Evolutionary conservation across 2,797 vertebrate genomes (phyloP).

Genomic region (Pempheris klunzingeri): DNA sequence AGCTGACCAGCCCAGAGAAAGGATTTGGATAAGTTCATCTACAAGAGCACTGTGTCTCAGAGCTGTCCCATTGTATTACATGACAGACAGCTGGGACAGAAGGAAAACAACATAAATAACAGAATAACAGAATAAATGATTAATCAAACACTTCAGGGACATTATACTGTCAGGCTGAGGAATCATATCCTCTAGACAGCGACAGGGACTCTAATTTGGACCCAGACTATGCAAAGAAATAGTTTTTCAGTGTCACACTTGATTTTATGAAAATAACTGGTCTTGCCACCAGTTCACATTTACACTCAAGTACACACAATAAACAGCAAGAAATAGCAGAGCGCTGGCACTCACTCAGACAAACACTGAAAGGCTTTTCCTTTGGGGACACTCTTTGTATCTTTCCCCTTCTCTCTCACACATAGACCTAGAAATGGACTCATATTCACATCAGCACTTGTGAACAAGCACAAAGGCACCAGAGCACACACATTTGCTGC

Average conservation of each 20-base stretch:
- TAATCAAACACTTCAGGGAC: conserved; percentile 28
- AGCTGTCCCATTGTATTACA: conserved; percentile 18
- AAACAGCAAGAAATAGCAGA: conserved; percentile 4
- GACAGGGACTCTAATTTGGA: conserved; percentile 22
- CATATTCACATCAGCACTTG: conserved; percentile 29
- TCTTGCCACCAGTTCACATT: conserved; percentile 9
- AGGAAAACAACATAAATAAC: conserved; percentile 38
- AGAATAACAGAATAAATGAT: conserved; percentile 22
- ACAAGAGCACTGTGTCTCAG: conserved; percentile 1
- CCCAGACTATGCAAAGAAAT: background rate
- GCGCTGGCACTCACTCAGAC: conserved; percentile 8
- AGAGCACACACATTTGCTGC: conserved; percentile 46
- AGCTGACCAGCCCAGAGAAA: conserved; percentile 16
- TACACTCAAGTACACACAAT: conserved; percentile 21
- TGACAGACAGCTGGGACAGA: conserved; percentile 19
- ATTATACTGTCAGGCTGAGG: conserved; percentile 20
- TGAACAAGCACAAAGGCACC: conserved; percentile 41
- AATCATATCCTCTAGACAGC: conserved; percentile 22
- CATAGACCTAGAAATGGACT: conserved; percentile 18
- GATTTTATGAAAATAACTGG: conserved; percentile 30
- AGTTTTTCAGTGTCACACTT: conserved; percentile 18
- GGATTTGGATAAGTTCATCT: conserved; percentile 18
- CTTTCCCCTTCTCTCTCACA: conserved; percentile 8
- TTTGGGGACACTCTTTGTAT: background rate
- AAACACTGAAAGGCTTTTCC: conserved; percentile 21